These are phyloP conservation scores for Oreohelix idahoensis DNA, from an alignment of 1,140 invertebrate species.

Conservation along the genomic window DNA sequence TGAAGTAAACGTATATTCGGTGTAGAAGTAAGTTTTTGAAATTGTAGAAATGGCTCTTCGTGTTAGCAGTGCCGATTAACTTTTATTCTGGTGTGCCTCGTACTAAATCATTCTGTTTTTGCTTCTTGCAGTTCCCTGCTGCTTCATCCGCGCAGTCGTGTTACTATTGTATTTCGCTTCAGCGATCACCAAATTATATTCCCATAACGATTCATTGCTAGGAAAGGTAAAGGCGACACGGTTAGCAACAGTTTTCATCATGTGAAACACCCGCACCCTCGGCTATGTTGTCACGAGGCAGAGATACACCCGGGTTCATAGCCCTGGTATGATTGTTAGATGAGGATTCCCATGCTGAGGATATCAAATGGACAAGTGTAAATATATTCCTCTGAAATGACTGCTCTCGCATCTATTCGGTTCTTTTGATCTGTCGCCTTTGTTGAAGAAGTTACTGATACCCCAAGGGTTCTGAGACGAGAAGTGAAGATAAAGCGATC, in stretches of 20 bases:
- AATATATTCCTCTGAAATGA: neutral
- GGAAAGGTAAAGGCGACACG: neutral
- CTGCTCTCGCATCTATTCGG: neutral
- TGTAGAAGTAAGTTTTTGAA: neutral
- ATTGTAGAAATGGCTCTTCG: neutral
- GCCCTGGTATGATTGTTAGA: neutral
- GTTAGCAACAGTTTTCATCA: neutral
- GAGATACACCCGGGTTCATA: neutral
- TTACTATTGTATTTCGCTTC: neutral
- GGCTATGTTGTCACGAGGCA: neutral
- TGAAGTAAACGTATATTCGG: neutral
- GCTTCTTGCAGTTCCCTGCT: neutral
- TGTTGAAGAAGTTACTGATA: neutral
- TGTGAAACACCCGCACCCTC: neutral
- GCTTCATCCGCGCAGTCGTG: neutral
- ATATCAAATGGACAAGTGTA: neutral
- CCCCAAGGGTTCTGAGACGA: neutral
- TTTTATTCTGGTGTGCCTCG: neutral
- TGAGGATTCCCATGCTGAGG: neutral
- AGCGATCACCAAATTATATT: conserved; percentile 8
- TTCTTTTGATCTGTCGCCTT: neutral
- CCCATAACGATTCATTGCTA: neutral
- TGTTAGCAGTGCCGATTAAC: neutral
- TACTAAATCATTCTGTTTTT: neutral
- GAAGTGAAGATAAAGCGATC: neutral